These are phyloP conservation scores for Cheilosia urbana DNA, from an alignment of 2,888 invertebrate species.

Conservation along the genomic window DNA sequence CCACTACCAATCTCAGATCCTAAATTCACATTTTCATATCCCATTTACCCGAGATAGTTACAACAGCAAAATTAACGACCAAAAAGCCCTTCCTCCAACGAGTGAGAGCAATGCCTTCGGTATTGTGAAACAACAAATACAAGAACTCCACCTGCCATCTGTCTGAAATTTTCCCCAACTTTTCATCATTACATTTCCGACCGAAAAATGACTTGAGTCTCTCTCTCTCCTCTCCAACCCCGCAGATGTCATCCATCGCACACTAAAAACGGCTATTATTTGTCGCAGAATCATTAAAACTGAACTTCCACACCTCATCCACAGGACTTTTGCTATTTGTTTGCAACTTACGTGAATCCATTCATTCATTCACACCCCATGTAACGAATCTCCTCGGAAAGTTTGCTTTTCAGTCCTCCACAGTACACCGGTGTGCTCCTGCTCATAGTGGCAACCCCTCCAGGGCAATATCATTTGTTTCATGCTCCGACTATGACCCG, in stretches of 20 bases:
- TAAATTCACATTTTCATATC: neutral
- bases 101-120: slow-evolving; percentile 40
- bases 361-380: slow-evolving; percentile 62
- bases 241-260: neutral
- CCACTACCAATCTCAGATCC: no score
- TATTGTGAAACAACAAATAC: neutral
- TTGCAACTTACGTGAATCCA: slow-evolving; percentile 59
- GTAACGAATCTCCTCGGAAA: slow-evolving; percentile 53
- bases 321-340: slow-evolving; percentile 56
- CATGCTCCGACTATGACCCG: slow-evolving; percentile 44
- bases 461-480: slow-evolving; percentile 57
- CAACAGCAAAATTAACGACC: slow-evolving; percentile 1
- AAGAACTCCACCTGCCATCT: neutral
- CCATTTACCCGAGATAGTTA: neutral
- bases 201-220: neutral
- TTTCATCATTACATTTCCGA: slow-evolving; percentile 11
- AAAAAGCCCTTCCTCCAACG: slow-evolving; percentile 28
- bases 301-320: slow-evolving; percentile 69
- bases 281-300: slow-evolving; percentile 73
- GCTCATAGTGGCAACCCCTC: slow-evolving; percentile 25
- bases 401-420: slow-evolving; percentile 28
- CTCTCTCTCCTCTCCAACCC: no score
- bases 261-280: slow-evolving; percentile 45
- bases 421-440: slow-evolving; percentile 1
- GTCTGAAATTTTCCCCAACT: slow-evolving; percentile 8